A percentile compares a stretch with the other conserved stretches of the same genome.
Conservation (phyloP, 2,888 invertebrate species). For the Gandaritis pyraliata region DNA sequence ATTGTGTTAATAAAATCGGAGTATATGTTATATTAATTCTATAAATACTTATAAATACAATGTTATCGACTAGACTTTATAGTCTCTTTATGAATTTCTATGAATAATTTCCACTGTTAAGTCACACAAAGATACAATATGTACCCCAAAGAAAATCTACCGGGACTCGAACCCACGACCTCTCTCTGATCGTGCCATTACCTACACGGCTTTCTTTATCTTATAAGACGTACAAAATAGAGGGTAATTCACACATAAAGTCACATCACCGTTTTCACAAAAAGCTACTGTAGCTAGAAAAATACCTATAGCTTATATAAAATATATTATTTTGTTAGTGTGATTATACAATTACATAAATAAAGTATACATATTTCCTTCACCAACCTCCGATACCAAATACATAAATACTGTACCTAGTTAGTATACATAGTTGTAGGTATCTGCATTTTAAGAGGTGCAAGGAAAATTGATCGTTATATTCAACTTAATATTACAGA, state of each 20-base stretch:
- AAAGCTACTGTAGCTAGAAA: not conserved
- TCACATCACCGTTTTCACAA: no score
- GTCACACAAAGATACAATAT: no score
- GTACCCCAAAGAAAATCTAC: no score
- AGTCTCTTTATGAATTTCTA: not conserved
- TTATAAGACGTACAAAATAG: no score
- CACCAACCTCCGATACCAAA: slow-evolving; percentile 15
- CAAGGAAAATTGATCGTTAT: slow-evolving; percentile 12
- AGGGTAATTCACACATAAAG: no score
- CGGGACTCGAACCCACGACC: no score
- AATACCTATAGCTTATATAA: not conserved
- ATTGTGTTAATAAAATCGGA: slow-evolving; percentile 15
- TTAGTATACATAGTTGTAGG: not conserved
- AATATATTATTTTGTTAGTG: slow-evolving; percentile 20
- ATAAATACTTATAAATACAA: slow-evolving; percentile 21
- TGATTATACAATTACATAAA: slow-evolving; percentile 8
- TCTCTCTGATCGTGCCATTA: no score
- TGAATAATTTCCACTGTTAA: not conserved
- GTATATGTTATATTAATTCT: slow-evolving; percentile 7
- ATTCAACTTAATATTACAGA: not conserved
- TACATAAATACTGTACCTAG: slow-evolving; percentile 1
- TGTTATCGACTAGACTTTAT: slow-evolving; percentile 2
- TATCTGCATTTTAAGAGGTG: slow-evolving; percentile 1
- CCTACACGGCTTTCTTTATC: no score
- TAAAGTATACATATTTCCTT: slow-evolving; percentile 11